A percentile compares a stretch with the other conserved stretches of the same genome.
phyloP scores from a whole-genome alignment of 2,113 vertebrate genomes.

The Nymphicus hollandicus region DNA sequence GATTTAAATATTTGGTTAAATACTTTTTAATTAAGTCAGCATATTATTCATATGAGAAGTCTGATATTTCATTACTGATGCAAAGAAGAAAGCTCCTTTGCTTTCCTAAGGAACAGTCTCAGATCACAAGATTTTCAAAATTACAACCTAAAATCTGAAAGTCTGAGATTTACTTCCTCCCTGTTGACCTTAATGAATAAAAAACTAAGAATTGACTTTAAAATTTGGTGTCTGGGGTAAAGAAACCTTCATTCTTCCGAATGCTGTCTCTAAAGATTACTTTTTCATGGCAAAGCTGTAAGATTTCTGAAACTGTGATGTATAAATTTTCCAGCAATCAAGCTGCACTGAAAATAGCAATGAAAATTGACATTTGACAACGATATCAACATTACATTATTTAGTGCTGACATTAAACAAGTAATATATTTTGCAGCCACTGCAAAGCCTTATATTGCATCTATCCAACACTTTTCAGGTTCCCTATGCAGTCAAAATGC shows the following conservation, averaged over 20 bases:
- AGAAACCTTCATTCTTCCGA: not conserved
- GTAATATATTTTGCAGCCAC: slow-evolving; percentile 25
- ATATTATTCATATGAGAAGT: slow-evolving; percentile 1
- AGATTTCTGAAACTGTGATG: not conserved
- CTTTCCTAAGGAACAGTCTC: not conserved
- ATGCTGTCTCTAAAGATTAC: not conserved
- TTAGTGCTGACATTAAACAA: slow-evolving; percentile 58
- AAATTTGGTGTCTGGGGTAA: not conserved
- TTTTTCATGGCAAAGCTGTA: not conserved
- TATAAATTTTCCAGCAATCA: slow-evolving; percentile 46
- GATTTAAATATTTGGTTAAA: slow-evolving; percentile 49
- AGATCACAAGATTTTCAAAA: not conserved
- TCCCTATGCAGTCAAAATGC: slow-evolving; percentile 17
- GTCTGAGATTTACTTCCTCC: not conserved
- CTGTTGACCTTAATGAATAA: not conserved
- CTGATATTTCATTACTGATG: not conserved
- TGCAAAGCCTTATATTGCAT: not conserved
- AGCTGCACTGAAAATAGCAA: slow-evolving; percentile 14
- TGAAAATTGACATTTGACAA: slow-evolving; percentile 60
- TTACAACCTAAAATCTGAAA: not conserved
- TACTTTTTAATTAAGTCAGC: slow-evolving; percentile 6
- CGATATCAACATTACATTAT: slow-evolving; percentile 21
- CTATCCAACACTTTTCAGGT: not conserved
- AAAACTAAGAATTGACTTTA: not conserved
- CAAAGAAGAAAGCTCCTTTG: not conserved